phyloP scores from a whole-genome alignment of 1,140 invertebrate species.

The Drosophila tropicalis region DNA sequence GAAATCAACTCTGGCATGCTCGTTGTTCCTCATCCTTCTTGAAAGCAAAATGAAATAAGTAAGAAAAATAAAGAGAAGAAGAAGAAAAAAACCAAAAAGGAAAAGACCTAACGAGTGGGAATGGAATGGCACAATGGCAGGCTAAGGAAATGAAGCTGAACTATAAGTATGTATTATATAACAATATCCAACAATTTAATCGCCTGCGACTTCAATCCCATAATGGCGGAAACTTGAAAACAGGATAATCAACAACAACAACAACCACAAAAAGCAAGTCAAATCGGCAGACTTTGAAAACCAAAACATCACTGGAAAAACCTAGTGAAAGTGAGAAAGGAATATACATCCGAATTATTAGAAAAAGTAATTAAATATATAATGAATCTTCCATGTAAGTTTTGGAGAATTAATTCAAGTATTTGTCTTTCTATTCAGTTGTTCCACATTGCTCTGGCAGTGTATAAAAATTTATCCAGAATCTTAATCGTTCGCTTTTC shows the following conservation, averaged over 20 bases:
- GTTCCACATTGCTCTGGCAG: too few relatives aligned
- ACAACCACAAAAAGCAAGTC: too few relatives aligned
- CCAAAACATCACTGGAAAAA: too few relatives aligned
- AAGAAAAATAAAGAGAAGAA: not conserved
- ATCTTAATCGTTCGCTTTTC: too few relatives aligned
- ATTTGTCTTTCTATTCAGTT: too few relatives aligned
- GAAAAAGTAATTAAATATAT: too few relatives aligned
- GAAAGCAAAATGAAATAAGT: not conserved
- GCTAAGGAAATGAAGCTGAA: slow-evolving; percentile 73
- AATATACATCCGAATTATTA: too few relatives aligned
- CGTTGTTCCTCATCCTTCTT: slow-evolving; percentile 31
- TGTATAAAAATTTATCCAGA: too few relatives aligned
- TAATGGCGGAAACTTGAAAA: slow-evolving; percentile 47
- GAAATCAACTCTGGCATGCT: slow-evolving; percentile 46
- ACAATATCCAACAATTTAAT: slow-evolving; percentile 65
- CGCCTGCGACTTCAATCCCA: slow-evolving; percentile 35
- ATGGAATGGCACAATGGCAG: slow-evolving; percentile 10
- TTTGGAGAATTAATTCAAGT: too few relatives aligned
- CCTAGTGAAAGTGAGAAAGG: too few relatives aligned
- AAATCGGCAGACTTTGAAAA: too few relatives aligned
- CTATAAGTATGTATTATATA: slow-evolving; percentile 70
- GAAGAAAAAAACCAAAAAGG: slow-evolving; percentile 30
- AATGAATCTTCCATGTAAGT: too few relatives aligned
- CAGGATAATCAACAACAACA: slow-evolving; percentile 30
- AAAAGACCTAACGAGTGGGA: slow-evolving; percentile 8